Base-by-base conservation (phyloP, 2,113 vertebrate species). In the Cheirogaleus medius region DNA sequence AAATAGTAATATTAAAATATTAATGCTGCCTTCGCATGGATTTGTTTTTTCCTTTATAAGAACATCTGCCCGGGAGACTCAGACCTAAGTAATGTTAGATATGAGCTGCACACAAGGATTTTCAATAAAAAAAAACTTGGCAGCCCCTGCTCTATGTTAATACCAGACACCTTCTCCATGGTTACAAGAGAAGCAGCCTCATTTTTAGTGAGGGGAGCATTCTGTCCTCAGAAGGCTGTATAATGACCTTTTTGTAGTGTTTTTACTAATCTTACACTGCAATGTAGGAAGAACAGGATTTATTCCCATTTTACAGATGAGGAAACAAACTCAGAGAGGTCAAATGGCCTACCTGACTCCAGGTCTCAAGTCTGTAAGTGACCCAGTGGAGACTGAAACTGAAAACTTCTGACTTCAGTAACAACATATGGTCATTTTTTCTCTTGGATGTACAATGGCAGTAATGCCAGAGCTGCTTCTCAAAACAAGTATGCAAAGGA, bases 281-380 rank as follows among this genome's bases (percentile, higher is more conserved):
- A 52, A 82, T 54, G 42, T 29, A 66, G 6, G 23, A 17, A 74
- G 63, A 52, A 71, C 74, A 64, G 27, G 49, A 39, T 78, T 86
- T 82, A 93, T 74, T 93, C 83, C 56, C 77, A 86, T 96, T 83
- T 94, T 96, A 96, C 68, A 96, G 37, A 89, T 47, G 44, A 88
- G 54, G 49, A 95, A 92, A 96, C 83, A 66, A 87, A 95, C 23
- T 86, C 73, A 93, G 73, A 66, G 69, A 49, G 8, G 63, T 47
- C 39, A 91, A 42, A 25, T 78, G 44, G 54, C 44, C 71, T 81
- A 14, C 6, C 20, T n/a, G 47, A 47, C 21, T 66, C 54, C n/a
- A 32, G 47, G n/a, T 81, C n/a, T 77, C 34, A 64, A 71, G 74
- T 37, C 76, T 76, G 6, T 73, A n/a, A 78, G 14, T 73, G 49